Evolutionary conservation across 92 coral and sea anemone genomes (phyloP).

Genomic region (Zoanthus sansibaricus): DNA sequence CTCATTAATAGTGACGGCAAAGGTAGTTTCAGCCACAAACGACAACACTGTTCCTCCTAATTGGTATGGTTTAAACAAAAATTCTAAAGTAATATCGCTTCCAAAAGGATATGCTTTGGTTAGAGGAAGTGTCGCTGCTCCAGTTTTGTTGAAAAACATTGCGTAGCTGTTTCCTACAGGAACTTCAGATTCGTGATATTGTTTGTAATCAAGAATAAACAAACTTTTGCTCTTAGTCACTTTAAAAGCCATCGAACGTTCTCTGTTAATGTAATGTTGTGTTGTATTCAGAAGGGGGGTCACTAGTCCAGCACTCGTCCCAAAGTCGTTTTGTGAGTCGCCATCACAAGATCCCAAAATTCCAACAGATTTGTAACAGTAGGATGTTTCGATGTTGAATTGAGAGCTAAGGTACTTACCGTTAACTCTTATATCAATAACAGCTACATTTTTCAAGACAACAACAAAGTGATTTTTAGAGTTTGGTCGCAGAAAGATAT

Average conservation of each 20-base stretch:
- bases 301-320: conserved; percentile 20
- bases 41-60: conserved; percentile 65
- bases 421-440: conserved; percentile 45
- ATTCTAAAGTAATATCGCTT: conserved; percentile 64
- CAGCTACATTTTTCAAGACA: conserved; percentile 43
- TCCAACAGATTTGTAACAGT: conserved; percentile 59
- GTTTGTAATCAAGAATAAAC: conserved; percentile 37
- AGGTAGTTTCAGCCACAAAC: conserved; percentile 56
- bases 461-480: conserved; percentile 47
- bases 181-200: conserved; percentile 38
- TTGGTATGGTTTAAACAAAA: conserved; percentile 62
- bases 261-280: conserved; percentile 53
- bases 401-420: conserved; percentile 54
- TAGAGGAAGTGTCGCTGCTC: conserved; percentile 56
- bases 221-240: conserved; percentile 42
- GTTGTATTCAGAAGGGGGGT: conserved; percentile 48
- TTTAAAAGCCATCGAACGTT: conserved; percentile 9
- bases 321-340: conserved; percentile 54
- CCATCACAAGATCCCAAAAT: conserved; percentile 69
- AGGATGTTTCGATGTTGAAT: conserved; percentile 39
- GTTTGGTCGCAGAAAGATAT: conserved; percentile 39
- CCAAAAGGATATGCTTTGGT: conserved; percentile 31
- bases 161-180: conserved; percentile 62
- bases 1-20: conserved; percentile 59
- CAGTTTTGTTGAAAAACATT: conserved; percentile 61